Percentiles rank a stretch among this genome's conserved stretches.
Evolutionary conservation across 2,113 vertebrate species (phyloP).

Genomic region (Urocynchramus pylzowi): DNA sequence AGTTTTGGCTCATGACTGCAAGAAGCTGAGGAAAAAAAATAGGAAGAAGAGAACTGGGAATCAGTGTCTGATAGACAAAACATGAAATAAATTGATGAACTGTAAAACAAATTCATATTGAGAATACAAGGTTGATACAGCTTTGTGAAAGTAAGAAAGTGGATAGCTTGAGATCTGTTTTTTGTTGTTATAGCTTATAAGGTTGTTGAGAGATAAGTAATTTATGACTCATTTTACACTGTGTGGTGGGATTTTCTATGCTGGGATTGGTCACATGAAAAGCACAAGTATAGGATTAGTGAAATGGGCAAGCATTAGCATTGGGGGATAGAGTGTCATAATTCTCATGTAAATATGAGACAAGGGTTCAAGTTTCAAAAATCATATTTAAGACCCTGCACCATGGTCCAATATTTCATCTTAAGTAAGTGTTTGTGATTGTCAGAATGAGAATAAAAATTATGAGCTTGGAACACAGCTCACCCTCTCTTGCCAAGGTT

Average conservation of each 20-base stretch:
- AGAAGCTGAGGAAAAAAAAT: background rate
- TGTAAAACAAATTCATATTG: conserved; percentile 1
- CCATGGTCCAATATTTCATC: conserved; percentile 14
- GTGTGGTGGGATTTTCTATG: background rate
- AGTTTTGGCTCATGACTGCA: conserved; percentile 35
- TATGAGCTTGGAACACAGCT: conserved; percentile 35
- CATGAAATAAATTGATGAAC: background rate
- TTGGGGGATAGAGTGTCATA: conserved; percentile 4
- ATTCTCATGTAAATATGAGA: conserved; percentile 29
- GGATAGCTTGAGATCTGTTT: background rate
- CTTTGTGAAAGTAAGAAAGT: background rate
- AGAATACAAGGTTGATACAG: background rate
- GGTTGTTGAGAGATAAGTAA: background rate
- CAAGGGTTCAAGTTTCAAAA: conserved; percentile 40
- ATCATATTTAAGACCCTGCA: background rate
- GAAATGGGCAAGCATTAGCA: background rate
- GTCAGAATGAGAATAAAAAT: conserved; percentile 55
- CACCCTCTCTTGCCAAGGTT: conserved; percentile 27
- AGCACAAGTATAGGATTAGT: background rate
- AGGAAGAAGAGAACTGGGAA: background rate
- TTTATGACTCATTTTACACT: conserved; percentile 4
- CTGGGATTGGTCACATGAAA: background rate
- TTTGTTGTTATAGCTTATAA: conserved; percentile 11
- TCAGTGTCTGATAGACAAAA: background rate
- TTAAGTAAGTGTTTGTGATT: conserved; percentile 60